Evolutionary conservation across 2,113 vertebrate species (phyloP).

Genomic region (Furnarius figulus): DNA sequence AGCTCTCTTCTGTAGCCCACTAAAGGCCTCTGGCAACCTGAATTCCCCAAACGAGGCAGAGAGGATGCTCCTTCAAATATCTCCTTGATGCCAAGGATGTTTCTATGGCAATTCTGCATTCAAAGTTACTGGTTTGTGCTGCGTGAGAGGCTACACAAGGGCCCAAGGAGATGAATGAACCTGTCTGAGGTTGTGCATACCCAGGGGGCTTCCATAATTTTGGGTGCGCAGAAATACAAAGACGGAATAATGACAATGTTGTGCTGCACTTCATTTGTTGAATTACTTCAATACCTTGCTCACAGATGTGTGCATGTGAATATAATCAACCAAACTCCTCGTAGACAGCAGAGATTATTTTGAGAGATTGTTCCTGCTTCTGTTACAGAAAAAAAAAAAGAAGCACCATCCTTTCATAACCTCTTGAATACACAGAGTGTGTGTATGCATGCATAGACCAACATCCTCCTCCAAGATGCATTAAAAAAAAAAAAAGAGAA

Average conservation of each 20-base stretch:
- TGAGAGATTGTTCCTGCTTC: not conserved
- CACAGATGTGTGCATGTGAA: slow-evolving; percentile 36
- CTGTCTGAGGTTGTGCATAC: slow-evolving; percentile 14
- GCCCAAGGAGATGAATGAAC: slow-evolving; percentile 45
- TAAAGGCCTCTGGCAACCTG: not conserved
- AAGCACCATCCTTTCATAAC: not conserved
- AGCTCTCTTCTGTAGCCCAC: not conserved
- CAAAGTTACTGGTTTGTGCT: not conserved
- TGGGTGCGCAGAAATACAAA: not conserved
- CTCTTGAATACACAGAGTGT: not conserved
- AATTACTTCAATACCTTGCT: slow-evolving; percentile 57
- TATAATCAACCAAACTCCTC: slow-evolving; percentile 34
- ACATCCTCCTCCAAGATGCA: not conserved
- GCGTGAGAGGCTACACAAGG: not conserved
- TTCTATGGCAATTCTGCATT: slow-evolving; percentile 43
- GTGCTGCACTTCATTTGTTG: slow-evolving; percentile 31
- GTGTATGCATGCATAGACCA: accelerated
- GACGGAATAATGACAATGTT: slow-evolving; percentile 23
- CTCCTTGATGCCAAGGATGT: slow-evolving; percentile 39
- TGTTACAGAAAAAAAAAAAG: not conserved
- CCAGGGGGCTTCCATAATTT: slow-evolving; percentile 40
- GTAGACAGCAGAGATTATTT: not conserved
- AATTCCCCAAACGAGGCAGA: not conserved
- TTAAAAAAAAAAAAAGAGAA: not conserved
- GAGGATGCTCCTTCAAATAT: slow-evolving; percentile 13